Evolutionary conservation across 2,113 vertebrate genomes (phyloP), one percentile per base, ranked within the genome.

Genomic region (Phylloscopus trochiloides): DNA sequence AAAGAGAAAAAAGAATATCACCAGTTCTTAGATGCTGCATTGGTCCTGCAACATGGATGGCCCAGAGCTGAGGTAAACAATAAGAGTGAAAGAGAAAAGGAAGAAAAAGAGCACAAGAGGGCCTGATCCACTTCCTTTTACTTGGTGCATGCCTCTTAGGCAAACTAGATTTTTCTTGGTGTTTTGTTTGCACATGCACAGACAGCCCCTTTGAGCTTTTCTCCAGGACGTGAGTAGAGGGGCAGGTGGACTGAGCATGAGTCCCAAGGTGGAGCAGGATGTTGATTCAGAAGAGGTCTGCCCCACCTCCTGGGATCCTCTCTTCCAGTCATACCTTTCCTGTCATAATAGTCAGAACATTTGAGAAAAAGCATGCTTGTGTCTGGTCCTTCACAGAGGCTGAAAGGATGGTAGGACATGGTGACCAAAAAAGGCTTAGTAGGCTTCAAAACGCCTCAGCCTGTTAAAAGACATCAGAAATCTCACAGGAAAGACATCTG

Each of bases 111-210:
- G 58, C 9, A 31, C 5, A 25, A 50, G 12, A 29, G 24, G 29
- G 28, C 19, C 24, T 3, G 6, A 50, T 51, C 14, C 8, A 22
- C 42, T 50, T 50, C 32, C 26, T 50, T 72, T 80, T 22, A 10
- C 36, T 72, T 26, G 26, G 17, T 59, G 22, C 28, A 29, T 28
- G 19, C 14, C 24, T 38, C 43, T 28, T 28, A 20, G 6, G 12
- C 48, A n/a, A 38, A 73, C 12, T 29, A 29, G 32, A n/a, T 52
- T 51, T 73, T 45, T 51, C 28, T 20, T 19, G 7, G 26, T 16
- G 8, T 45, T 48, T 42, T 26, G 9, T 79, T 65, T 43, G 32
- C 21, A 12, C 0, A 0, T 48, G 17, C 0, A 0, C 58, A 58
- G 43, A 14, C 26, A 50, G 43, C 28, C 36, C 18, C 22, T 88